phyloP scores from a whole-genome alignment of 2,797 vertebrate species.

The Menidia menidia region DNA sequence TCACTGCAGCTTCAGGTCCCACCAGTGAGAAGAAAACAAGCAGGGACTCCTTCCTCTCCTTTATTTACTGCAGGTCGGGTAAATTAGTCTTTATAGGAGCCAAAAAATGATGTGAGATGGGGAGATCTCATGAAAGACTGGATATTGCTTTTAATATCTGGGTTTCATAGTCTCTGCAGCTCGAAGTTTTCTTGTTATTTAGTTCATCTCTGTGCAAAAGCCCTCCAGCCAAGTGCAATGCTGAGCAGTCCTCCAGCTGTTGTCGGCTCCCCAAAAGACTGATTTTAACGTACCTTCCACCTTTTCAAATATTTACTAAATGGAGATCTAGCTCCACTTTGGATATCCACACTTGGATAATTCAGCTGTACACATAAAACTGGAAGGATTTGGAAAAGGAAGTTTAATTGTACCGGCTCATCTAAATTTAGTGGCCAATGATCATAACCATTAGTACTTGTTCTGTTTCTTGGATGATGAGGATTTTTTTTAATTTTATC shows the following conservation, averaged over 20 bases:
- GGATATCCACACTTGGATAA: neutral
- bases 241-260: neutral
- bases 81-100: too few species aligned
- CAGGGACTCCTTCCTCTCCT: slow-evolving; percentile 32
- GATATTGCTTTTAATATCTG: neutral
- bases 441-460: too few species aligned
- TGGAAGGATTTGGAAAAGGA: neutral
- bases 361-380: neutral
- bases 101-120: too few species aligned
- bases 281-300: neutral
- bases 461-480: too few species aligned
- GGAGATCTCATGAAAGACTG: neutral
- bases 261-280: neutral
- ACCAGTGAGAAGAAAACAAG: slow-evolving; percentile 40
- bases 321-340: neutral
- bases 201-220: slow-evolving; percentile 4
- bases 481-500: too few species aligned
- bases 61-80: neutral
- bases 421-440: too few species aligned
- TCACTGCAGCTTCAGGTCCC: slow-evolving; percentile 27
- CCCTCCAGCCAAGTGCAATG: neutral
- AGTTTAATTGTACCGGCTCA: neutral
- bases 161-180: neutral
- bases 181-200: slow-evolving; percentile 5
- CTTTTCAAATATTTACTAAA: too few species aligned